Evolutionary conservation across 2,113 vertebrate species (phyloP).

Genomic region (Xenopus tropicalis): DNA sequence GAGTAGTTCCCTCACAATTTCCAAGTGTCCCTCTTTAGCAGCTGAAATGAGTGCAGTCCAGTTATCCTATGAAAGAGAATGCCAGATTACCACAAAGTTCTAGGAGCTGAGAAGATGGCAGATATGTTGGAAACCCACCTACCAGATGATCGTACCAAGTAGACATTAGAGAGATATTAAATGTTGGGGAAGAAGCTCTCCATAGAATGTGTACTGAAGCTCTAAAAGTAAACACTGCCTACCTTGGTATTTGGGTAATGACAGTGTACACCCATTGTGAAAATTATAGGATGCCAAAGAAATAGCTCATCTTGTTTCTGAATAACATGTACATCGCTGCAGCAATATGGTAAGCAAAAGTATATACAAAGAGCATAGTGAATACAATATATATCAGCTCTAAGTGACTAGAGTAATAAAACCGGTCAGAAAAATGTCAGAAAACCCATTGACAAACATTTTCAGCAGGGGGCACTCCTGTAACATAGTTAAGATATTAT

Average conservation of each 20-base stretch:
- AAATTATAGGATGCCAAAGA: slow-evolving; percentile 11
- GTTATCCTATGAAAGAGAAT: slow-evolving; percentile 75
- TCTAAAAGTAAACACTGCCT: slow-evolving; percentile 1
- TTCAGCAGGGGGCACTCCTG: no score
- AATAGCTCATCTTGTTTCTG: neutral
- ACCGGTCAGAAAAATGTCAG: no score
- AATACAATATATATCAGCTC: no score
- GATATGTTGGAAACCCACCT: slow-evolving; percentile 41
- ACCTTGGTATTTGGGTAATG: neutral
- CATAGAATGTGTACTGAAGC: no score
- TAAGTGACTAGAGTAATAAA: no score
- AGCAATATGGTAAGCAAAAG: no score
- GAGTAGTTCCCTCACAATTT: slow-evolving; percentile 84
- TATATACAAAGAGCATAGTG: no score
- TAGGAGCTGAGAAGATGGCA: neutral
- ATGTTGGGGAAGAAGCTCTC: no score
- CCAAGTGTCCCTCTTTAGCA: slow-evolving; percentile 87
- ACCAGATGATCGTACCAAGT: slow-evolving; percentile 66
- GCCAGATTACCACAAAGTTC: neutral
- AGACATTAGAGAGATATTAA: slow-evolving; percentile 50
- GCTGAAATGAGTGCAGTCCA: slow-evolving; percentile 97
- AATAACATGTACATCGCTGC: no score
- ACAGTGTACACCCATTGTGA: neutral
- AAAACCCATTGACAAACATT: no score
- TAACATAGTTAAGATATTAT: no score